These are phyloP conservation scores for Globicephala melas DNA, from an alignment of 2,113 vertebrate genomes.

Conservation along the genomic window DNA sequence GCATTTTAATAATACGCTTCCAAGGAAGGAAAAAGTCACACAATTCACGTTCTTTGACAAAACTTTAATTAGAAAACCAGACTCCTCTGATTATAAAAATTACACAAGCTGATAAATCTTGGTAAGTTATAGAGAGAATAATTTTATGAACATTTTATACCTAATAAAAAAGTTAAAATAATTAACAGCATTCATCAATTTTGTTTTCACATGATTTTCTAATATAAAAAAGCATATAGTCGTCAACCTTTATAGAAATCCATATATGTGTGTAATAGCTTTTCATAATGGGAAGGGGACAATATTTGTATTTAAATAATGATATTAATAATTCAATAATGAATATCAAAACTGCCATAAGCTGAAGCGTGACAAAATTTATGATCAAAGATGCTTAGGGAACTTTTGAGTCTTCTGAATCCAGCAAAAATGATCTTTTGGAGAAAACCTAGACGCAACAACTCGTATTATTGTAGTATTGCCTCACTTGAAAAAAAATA, in stretches of 20 bases:
- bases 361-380: constrained; percentile 65
- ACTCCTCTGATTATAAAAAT: constrained; percentile 83
- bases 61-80: constrained; percentile 86
- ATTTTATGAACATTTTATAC: constrained; percentile 77
- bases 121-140: constrained; percentile 81
- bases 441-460: neutral
- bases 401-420: constrained; percentile 53
- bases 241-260: constrained; percentile 80
- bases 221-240: constrained; percentile 81
- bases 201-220: constrained; percentile 53
- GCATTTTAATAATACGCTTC: constrained; percentile 37
- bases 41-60: constrained; percentile 79
- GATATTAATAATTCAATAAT: constrained; percentile 49
- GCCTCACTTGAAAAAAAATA: constrained; percentile 33
- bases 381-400: constrained; percentile 39
- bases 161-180: constrained; percentile 86
- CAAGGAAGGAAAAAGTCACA: constrained; percentile 69
- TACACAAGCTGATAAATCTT: constrained; percentile 84
- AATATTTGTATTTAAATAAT: constrained; percentile 68
- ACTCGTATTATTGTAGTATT: neutral
- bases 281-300: constrained; percentile 75
- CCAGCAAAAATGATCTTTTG: constrained; percentile 57
- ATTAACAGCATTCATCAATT: constrained; percentile 81
- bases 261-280: constrained; percentile 71
- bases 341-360: constrained; percentile 59